Evolutionary conservation across 2,797 vertebrate species (phyloP).

Genomic region (Ibycter americanus): DNA sequence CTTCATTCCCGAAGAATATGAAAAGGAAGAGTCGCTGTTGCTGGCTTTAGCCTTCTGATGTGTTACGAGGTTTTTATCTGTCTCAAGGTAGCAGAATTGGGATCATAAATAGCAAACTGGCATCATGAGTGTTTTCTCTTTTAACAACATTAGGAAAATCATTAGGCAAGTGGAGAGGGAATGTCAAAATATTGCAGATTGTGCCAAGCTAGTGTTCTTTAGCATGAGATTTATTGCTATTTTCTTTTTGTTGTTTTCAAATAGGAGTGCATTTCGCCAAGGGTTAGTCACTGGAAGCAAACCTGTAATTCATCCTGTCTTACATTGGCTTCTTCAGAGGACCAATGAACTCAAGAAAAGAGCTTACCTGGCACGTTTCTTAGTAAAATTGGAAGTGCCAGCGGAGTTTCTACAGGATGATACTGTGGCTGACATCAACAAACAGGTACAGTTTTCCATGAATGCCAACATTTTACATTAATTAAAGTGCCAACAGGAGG

Average conservation of each 20-base stretch:
- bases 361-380: constrained; percentile 92
- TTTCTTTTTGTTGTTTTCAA: background rate
- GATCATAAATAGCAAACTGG: background rate
- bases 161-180: background rate
- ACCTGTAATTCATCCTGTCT: constrained; percentile 90
- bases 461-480: background rate
- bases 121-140: background rate
- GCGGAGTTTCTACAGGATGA: constrained; percentile 94
- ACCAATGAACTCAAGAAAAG: constrained; percentile 92
- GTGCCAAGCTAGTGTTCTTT: background rate
- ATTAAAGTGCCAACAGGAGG: background rate
- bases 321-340: constrained; percentile 93
- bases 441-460: constrained; percentile 82
- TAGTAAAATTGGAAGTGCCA: constrained; percentile 92
- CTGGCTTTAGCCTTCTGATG: background rate
- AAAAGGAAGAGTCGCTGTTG: background rate
- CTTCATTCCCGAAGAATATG: background rate
- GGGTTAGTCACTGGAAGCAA: constrained; percentile 93
- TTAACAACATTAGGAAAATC: background rate
- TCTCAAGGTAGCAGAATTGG: background rate
- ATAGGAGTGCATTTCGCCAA: constrained; percentile 91
- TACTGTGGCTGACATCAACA: constrained; percentile 86
- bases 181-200: background rate
- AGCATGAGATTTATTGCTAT: background rate
- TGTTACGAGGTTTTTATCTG: background rate